These are phyloP conservation scores for Trachops cirrhosus DNA, from an alignment of 2,797 vertebrate species.

Conservation along the genomic window DNA sequence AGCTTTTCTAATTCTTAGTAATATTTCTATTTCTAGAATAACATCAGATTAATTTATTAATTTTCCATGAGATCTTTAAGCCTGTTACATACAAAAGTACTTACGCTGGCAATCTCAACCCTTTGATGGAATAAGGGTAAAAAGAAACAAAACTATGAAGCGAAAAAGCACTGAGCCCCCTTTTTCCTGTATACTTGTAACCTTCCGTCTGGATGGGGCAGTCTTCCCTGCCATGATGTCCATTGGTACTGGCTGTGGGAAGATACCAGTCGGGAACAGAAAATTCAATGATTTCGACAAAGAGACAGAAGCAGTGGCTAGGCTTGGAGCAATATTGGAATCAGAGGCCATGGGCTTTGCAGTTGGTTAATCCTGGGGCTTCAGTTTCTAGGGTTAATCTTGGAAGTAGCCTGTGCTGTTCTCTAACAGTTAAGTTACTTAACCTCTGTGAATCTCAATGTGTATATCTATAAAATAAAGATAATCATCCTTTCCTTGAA, in stretches of 20 bases:
- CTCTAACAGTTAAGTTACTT: not conserved
- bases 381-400: not conserved
- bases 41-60: not conserved
- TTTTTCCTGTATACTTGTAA: not conserved
- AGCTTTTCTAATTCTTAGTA: not conserved
- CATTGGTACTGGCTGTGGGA: not conserved
- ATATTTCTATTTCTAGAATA: not conserved
- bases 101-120: not conserved
- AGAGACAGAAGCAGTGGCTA: not conserved
- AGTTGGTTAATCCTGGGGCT: not conserved
- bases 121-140: not conserved
- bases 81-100: not conserved
- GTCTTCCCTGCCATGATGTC: not conserved
- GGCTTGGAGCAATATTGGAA: not conserved
- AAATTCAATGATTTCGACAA: not conserved
- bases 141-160: not conserved
- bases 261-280: not conserved
- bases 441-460: not conserved
- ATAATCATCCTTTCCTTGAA: not conserved
- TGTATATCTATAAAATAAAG: not conserved
- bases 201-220: not conserved
- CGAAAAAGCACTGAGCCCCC: not conserved
- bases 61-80: constrained; percentile 6
- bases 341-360: not conserved
- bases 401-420: not conserved